Evolutionary conservation across 2,888 invertebrate species (phyloP), one percentile per base, ranked within the genome.

Genomic region (Laothoe populi): DNA sequence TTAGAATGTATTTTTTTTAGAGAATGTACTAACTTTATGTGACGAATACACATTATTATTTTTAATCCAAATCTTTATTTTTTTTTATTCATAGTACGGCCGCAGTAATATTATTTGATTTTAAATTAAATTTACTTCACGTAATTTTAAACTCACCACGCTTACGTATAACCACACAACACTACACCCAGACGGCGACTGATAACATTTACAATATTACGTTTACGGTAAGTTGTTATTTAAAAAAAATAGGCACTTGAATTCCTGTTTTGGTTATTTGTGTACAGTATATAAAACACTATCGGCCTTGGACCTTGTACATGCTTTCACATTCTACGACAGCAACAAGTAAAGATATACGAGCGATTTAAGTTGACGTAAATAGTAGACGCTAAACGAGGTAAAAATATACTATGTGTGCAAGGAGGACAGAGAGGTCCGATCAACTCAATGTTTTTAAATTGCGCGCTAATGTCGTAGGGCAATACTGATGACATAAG

Each of bases 261-360:
- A 11, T 53, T 53, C 31, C 31, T 19, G 35, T 35, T 53, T 31
- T 19, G 35, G 7, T 44, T 19, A 40, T 26, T 59, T 38, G 57
- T 59, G 59, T 46, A 63, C n/a, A 46, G 31, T 11, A 10, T 21
- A 11, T 19, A 31, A 21, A 5, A 59, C 31, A 3, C 35, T 19
- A 10, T 53, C 53, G 53, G 31, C 59, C 59, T 59, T 59, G 59
- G 59, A 60, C 60, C 49, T 60, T 57, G 61, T 31, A 31, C 31
- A 45, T 31, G 53, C 53, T 61, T 57, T 57, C 57, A 60, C 45
- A 46, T 48, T n/a, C n/a, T 42, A 4, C 31, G 16, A 3, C 19
- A 35, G 35, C 26, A 26, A n/a, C 53, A 35, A 31, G 31, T 53
- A 19, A 19, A 59, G 64, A 61, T 61, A 35, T 59, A 63, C 60